Base-by-base conservation (phyloP, 2,797 vertebrate genomes). In the Dermochelys coriacea region DNA sequence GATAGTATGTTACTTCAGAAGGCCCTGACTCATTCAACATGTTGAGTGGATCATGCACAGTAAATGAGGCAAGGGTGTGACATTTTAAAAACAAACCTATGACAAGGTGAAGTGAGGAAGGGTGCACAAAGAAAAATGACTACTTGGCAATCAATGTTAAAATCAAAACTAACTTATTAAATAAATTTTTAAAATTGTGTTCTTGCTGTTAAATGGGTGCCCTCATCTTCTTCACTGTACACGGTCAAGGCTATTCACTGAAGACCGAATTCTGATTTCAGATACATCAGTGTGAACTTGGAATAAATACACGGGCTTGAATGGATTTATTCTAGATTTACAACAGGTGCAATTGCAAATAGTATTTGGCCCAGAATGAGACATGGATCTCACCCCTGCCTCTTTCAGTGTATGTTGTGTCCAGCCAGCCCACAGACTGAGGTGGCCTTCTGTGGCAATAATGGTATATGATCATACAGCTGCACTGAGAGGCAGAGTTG, bases 401-500 rank as follows among this genome's bases (percentile, higher is more conserved):
- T 88, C 85, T 79, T 47, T 52, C 0, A 3, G 23, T 59, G n/a
- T 68, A 86, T 3, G 34, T 31, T 49, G 45, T 31, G 21, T 49
- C 29, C 27, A 3, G 59, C 82, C 49, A 74, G 49, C 27, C 3
- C 52, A 2, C 0, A 85, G 81, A 5, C 80, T 0, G 1, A 79
- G 51, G 16, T 49, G 31, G 6, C 5, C 31, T 31, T 64, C 61
- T n/a, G 61, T 64, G 34, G 64, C 18, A 68, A 68, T 37, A 68
- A 37, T 18, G 0, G n/a, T 37, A 11, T 21, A 37, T 19, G 61
- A 68, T 68, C 34, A 21, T 21, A 64, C 61, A 64, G 14, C 6
- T 19, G 16, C 15, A 64, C 61, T 55, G 57, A 92, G 86, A 41
- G 80, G 61, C 75, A 64, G 49, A 0, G 0, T 16, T 0, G 1